Conservation (phyloP, 2,797 vertebrate genomes). For the Pachyuromys duprasi region DNA sequence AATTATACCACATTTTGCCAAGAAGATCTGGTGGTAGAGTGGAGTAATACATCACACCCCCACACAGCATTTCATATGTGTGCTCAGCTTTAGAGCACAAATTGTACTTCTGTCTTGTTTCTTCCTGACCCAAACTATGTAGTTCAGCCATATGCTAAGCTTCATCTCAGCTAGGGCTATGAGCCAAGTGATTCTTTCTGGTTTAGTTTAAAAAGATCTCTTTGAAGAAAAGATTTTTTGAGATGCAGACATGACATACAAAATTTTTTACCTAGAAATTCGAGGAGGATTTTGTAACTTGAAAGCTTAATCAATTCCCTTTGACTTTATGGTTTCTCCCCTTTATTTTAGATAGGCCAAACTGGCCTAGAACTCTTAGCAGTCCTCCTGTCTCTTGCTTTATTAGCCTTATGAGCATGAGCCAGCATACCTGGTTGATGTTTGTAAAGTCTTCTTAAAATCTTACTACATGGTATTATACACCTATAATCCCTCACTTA, state of each 20-base stretch:
- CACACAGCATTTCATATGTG: constrained; percentile 78
- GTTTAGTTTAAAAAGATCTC: constrained; percentile 62
- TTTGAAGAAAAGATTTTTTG: constrained; percentile 21
- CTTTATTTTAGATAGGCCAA: not conserved
- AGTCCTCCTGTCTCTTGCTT: not conserved
- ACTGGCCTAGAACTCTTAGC: not conserved
- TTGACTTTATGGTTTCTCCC: constrained; percentile 51
- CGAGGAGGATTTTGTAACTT: constrained; percentile 53
- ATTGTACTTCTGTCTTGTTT: constrained; percentile 82
- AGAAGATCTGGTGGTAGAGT: constrained; percentile 79
- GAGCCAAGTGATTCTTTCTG: constrained; percentile 78
- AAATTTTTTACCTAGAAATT: constrained; percentile 65
- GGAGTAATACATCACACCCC: constrained; percentile 81
- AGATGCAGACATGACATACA: constrained; percentile 56
- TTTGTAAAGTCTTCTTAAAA: constrained; percentile 45
- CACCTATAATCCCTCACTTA: not conserved
- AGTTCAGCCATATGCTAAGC: constrained; percentile 82
- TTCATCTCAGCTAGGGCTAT: constrained; percentile 68
- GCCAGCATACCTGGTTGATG: not conserved
- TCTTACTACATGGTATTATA: not conserved
- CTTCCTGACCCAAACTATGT: constrained; percentile 82
- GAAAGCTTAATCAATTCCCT: constrained; percentile 28
- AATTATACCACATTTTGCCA: constrained; percentile 77
- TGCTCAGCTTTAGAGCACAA: constrained; percentile 81
- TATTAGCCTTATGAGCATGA: not conserved